phyloP scores from a whole-genome alignment of 2,888 invertebrate genomes.

The Eristalis intricaria region DNA sequence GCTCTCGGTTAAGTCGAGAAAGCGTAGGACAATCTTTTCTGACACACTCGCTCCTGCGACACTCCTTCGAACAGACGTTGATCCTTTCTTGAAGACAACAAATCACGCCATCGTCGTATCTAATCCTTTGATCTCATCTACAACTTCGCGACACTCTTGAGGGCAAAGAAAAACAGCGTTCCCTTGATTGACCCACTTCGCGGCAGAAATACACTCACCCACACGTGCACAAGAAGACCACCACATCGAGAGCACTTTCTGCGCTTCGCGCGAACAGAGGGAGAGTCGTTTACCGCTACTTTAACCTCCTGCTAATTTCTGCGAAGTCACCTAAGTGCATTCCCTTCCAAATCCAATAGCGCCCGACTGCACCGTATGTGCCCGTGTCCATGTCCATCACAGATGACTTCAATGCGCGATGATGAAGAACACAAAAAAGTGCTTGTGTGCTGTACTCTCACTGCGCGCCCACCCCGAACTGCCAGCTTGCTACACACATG shows the following conservation, averaged over 20 bases:
- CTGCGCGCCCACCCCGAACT: constrained; percentile 1
- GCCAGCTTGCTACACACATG: constrained; percentile 45
- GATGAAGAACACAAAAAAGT: constrained; percentile 19
- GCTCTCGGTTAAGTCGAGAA: too few relatives aligned
- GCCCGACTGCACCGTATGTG: constrained; percentile 8
- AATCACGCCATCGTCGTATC: neutral
- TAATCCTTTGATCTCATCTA: neutral
- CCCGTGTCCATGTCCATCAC: neutral
- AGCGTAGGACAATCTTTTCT: too few relatives aligned
- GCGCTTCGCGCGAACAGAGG: neutral
- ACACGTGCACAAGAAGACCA: neutral
- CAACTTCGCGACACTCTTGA: neutral
- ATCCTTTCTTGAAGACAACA: too few relatives aligned
- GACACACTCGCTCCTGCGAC: too few relatives aligned
- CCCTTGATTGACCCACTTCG: neutral
- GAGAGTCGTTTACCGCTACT: neutral
- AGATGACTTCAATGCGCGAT: constrained; percentile 30
- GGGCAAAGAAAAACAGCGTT: neutral
- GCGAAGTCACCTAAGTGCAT: constrained; percentile 19
- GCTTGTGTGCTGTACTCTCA: neutral
- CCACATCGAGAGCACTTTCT: neutral
- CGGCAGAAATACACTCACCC: neutral
- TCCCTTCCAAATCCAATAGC: neutral
- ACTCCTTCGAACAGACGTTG: too few relatives aligned
- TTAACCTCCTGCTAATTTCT: neutral